These are phyloP conservation scores for Epirrhoe tristata DNA, from an alignment of 2,888 invertebrate genomes.

Conservation along the genomic window DNA sequence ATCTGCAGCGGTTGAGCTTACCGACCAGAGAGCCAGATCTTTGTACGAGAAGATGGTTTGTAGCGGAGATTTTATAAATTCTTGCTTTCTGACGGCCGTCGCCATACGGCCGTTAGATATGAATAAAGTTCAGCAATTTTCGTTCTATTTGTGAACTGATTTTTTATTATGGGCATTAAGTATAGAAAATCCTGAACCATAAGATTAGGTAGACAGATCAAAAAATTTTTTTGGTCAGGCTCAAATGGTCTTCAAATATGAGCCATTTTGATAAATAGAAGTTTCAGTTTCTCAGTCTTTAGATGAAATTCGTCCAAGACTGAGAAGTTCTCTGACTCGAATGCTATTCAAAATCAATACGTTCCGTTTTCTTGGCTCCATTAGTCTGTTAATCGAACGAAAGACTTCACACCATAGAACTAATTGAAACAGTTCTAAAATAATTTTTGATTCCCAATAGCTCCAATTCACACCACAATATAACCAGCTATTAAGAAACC, in stretches of 20 bases:
- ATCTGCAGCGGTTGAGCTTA: slow-evolving; percentile 15
- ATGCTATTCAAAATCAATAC: background rate
- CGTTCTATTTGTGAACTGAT: no score
- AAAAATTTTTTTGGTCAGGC: no score
- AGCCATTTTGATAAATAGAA: no score
- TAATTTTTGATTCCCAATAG: slow-evolving; percentile 13
- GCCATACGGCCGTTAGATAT: background rate
- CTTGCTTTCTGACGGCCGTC: background rate
- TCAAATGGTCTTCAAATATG: no score
- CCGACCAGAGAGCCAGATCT: background rate
- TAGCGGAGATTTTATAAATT: background rate
- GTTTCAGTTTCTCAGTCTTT: no score
- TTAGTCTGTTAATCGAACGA: background rate
- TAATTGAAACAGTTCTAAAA: slow-evolving; percentile 19
- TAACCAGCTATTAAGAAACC: slow-evolving; percentile 29
- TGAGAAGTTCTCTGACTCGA: no score
- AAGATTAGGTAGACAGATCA: no score
- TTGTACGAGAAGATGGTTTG: background rate
- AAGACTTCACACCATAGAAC: background rate
- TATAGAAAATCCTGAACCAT: no score
- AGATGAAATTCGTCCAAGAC: no score
- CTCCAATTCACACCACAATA: slow-evolving; percentile 25
- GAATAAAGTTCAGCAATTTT: background rate
- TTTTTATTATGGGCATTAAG: no score
- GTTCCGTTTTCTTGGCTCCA: background rate